A percentile compares a stretch with the other conserved stretches of the same genome.
Conservation (phyloP, 2,113 vertebrate species). For the Prinia subflava region DNA sequence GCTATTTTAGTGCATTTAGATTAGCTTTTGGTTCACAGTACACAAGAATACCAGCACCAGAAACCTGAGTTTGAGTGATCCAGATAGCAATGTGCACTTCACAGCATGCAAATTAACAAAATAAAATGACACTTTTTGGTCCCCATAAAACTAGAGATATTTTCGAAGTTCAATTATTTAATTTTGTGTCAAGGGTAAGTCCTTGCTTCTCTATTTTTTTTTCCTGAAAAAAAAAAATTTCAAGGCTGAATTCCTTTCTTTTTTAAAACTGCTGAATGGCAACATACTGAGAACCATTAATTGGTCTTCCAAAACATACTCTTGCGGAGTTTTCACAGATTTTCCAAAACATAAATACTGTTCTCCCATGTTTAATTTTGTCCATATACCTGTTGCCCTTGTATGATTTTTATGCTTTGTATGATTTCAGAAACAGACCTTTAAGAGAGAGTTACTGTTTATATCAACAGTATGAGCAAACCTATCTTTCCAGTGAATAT, state of each 20-base stretch:
- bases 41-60: fast-evolving
- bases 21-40: not conserved
- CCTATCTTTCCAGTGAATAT: not conserved
- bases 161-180: not conserved
- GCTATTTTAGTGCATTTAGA: not conserved
- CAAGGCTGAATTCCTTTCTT: not conserved
- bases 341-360: not conserved
- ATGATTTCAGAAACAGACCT: not conserved
- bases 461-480: not conserved
- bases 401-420: not conserved
- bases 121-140: not conserved
- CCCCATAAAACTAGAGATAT: not conserved
- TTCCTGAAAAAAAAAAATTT: not conserved
- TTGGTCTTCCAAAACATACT: not conserved
- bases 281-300: not conserved
- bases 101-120: not conserved
- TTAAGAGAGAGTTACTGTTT: not conserved
- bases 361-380: not conserved
- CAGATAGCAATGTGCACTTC: not conserved
- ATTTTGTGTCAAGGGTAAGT: not conserved
- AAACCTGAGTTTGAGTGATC: not conserved
- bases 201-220: not conserved
- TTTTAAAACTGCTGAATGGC: not conserved
- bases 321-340: not conserved
- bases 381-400: not conserved